Percentiles rank a stretch among this genome's conserved stretches.
Conservation (phyloP, 2,888 invertebrate genomes). For the Drosophila nr. perissopoda region DNA sequence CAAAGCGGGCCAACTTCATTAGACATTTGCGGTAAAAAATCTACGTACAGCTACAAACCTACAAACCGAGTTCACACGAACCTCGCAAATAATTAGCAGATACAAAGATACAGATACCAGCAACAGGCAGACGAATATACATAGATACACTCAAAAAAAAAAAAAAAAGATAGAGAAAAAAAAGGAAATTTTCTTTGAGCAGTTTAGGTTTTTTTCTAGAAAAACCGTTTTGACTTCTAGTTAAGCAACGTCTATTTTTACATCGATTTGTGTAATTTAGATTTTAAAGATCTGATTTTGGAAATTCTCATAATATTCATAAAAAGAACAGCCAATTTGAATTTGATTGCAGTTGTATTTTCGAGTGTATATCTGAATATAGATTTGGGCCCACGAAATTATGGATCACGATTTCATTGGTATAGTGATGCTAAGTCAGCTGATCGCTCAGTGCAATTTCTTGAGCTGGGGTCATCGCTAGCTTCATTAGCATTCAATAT, state of each 20-base stretch:
- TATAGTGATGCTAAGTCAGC: background rate
- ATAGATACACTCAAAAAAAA: slow-evolving; percentile 2
- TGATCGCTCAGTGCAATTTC: slow-evolving; percentile 9
- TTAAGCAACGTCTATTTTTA: no score
- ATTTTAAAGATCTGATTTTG: background rate
- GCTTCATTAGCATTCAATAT: slow-evolving; percentile 40
- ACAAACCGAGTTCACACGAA: slow-evolving; percentile 80
- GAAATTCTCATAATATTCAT: background rate
- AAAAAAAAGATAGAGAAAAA: background rate
- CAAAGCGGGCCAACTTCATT: slow-evolving; percentile 81
- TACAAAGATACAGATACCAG: slow-evolving; percentile 23
- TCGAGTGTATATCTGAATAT: background rate
- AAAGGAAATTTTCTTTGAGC: background rate
- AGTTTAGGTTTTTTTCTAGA: background rate
- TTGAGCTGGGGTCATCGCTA: slow-evolving; percentile 14
- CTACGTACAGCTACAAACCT: slow-evolving; percentile 73
- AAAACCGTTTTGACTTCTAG: background rate
- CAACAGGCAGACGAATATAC: slow-evolving; percentile 10
- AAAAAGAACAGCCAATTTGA: background rate
- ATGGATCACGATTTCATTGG: slow-evolving; percentile 10
- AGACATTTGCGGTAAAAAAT: slow-evolving; percentile 80
- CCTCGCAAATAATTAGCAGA: slow-evolving; percentile 70
- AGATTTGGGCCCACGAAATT: background rate
- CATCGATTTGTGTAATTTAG: no score
- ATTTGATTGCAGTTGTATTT: background rate